Evolutionary conservation across 1,140 invertebrate species (phyloP).

Genomic region (Anoplophora glabripennis): DNA sequence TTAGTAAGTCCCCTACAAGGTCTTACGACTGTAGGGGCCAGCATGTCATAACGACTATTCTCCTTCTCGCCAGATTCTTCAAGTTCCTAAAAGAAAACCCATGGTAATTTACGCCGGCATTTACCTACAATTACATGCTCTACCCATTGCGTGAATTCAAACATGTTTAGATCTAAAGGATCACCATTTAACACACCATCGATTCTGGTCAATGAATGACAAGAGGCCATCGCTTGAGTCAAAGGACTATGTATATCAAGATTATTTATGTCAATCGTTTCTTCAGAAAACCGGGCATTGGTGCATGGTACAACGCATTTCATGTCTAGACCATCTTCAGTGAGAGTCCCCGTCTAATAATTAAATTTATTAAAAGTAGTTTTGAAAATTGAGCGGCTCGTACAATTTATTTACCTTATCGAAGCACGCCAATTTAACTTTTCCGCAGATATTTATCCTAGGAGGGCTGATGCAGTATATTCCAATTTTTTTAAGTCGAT

Average conservation of each 20-base stretch:
- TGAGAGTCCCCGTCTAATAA: slow-evolving; percentile 83
- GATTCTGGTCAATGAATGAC: slow-evolving; percentile 80
- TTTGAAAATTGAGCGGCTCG: too few species aligned
- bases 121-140: not conserved
- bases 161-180: slow-evolving; percentile 85
- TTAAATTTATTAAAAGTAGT: not conserved
- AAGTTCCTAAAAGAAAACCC: slow-evolving; percentile 56
- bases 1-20: slow-evolving; percentile 51
- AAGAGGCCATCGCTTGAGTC: slow-evolving; percentile 69
- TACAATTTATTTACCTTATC: slow-evolving; percentile 74
- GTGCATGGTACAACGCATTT: slow-evolving; percentile 76
- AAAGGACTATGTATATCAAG: slow-evolving; percentile 53
- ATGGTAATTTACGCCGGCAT: too few species aligned
- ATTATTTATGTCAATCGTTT: slow-evolving; percentile 54
- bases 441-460: slow-evolving; percentile 85
- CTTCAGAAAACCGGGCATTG: slow-evolving; percentile 58
- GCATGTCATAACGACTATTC: slow-evolving; percentile 80
- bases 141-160: slow-evolving; percentile 79
- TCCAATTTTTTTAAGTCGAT: slow-evolving; percentile 69
- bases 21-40: slow-evolving; percentile 82
- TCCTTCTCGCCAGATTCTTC: slow-evolving; percentile 88
- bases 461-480: slow-evolving; percentile 91
- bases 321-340: slow-evolving; percentile 92
- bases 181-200: slow-evolving; percentile 75
- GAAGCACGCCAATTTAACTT: slow-evolving; percentile 91